Base-by-base conservation (phyloP, 2,888 invertebrate species). In the Xylocampa areola region DNA sequence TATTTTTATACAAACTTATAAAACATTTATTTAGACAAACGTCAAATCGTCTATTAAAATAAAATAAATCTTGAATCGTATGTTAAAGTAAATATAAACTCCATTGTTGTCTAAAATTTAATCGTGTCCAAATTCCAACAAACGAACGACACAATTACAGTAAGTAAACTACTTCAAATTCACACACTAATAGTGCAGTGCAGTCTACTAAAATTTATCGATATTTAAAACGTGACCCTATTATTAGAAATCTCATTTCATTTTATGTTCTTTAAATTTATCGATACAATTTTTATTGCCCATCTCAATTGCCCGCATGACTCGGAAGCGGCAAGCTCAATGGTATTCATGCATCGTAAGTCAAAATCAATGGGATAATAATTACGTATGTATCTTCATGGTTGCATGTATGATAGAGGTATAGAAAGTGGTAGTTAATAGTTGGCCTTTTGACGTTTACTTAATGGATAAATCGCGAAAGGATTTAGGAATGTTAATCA, bases 301-400 rank as follows among this genome's bases (percentile, higher is more conserved):
- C 67, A 52, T 39, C 59, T 25, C 49, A 3, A 43, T 33, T 48
- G 16, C 37, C 29, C 16, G 36, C 14, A n/a, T 36, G 10, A 29
- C 27, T 47, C 19, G 25, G 10, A 32, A 44, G 71, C 72, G 75
- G 63, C 48, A 16, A 41, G 41, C 36, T 67, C 63, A 55, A 35
- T 73, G 30, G 49, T 32, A 30, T 73, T 74, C 43, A 72, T 67
- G 74, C 74, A 53, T 72, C 72, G 74, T 61, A 74, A 67, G 68
- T 74, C 71, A 72, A 67, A 67, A 58, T 73, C 68, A 73, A 73
- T 74, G 53, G 63, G n/a, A 61, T 60, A 55, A 58, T 63, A 49
- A 70, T 73, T 60, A 72, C 48, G 36, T 32, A 37, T 50, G 49
- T 47, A 27, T 48, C 47, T 29, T 43, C 41, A 29, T 29, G 35